Evolutionary conservation across 2,888 invertebrate genomes (phyloP), one percentile per base, ranked within the genome.

Genomic region (Lepidochrysops patricia): DNA sequence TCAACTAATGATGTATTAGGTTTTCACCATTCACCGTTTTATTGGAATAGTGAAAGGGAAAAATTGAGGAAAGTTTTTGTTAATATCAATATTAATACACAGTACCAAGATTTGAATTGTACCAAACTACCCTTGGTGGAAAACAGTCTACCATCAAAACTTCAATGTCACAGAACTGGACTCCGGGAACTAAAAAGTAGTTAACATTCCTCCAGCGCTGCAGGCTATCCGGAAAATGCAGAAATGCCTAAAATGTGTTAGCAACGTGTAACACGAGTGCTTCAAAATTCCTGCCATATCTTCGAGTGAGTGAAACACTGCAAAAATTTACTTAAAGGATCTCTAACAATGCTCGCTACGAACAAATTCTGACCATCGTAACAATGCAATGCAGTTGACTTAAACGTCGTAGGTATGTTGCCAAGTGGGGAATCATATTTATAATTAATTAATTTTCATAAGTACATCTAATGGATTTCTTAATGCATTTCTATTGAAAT

Each of bases 201-300:
- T 43, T 43, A 43, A 1, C 43, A 43, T 43, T 43, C 43, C 37
- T 37, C 37, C 9, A 19, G 6, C 7, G 2, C 29, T 15, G 19
- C 43, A 12, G 12, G 43, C 43, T 43, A 19, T 4, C 43, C 43
- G 19, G 50, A n/a, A 50, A 50, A 50, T 50, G 7, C 32, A 32
- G 54, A 54, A 52, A 52, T 52, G 52, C 52, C 27, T 15, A 27
- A 52, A 52, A 52, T 52, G 26, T 54, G 29, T 19, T 13, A 43
- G 4, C 48, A 19, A 25, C 7, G 48, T 5, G 29, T 32, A 29
- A 32, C 54, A 54, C 15, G 29, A 29, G 54, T 15, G 27, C 19
- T 19, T 32, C 29, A 29, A 54, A 29, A 54, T 54, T 54, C 54
- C 54, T 54, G 32, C 13, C 54, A 19, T 54, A 32, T 32, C 32